Evolutionary conservation across 2,113 vertebrate species (phyloP).

Genomic region (Vidua chalybeata): DNA sequence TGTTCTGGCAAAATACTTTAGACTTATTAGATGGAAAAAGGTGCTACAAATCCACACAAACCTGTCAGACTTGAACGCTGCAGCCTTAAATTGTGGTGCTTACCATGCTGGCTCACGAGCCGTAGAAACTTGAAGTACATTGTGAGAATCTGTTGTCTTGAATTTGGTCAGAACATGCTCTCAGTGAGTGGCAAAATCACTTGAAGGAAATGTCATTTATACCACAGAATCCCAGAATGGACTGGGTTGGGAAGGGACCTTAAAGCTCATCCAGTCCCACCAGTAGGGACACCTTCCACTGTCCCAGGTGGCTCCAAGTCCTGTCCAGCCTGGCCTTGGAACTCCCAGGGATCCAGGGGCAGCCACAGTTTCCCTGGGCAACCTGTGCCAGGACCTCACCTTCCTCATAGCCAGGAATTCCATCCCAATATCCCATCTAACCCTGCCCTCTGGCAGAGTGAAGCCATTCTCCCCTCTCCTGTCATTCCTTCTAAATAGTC

Average conservation of each 20-base stretch:
- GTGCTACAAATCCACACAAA: neutral
- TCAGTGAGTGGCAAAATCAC: neutral
- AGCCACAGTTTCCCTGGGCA: neutral
- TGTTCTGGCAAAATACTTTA: neutral
- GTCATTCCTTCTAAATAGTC: neutral
- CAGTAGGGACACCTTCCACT: neutral
- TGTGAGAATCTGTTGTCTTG: neutral
- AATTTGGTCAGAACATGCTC: neutral
- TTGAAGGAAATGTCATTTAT: neutral
- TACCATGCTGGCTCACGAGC: neutral
- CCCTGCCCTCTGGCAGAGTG: neutral
- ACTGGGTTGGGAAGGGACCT: neutral
- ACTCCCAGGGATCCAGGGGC: neutral
- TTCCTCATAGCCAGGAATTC: neutral
- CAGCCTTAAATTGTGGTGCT: neutral
- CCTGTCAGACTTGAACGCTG: neutral
- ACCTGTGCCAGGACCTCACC: neutral
- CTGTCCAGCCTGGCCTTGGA: rapidly evolving
- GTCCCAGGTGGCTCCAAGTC: rapidly evolving
- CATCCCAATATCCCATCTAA: neutral
- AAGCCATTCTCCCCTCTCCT: neutral
- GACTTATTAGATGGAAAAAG: neutral
- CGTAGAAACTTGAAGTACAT: neutral
- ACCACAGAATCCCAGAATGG: neutral
- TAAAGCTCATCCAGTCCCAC: neutral